Evolutionary conservation across 2,797 vertebrate species (phyloP).

Genomic region (Danio choprae): DNA sequence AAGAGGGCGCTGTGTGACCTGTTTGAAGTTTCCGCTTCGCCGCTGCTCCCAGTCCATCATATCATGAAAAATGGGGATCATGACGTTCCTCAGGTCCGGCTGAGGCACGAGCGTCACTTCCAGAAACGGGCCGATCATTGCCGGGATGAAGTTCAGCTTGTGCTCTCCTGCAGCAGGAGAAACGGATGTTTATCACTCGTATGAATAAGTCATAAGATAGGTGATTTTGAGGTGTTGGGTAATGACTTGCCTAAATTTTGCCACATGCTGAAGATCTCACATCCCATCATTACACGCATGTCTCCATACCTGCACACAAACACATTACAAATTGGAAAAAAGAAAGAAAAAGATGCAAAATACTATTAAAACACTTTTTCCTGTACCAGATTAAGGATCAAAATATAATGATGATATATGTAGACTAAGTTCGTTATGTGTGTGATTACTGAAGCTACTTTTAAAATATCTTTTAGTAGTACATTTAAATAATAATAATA

Average conservation of each 20-base stretch:
- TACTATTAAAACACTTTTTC: background rate
- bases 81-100: conserved; percentile 95
- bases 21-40: conserved; percentile 96
- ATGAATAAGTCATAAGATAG: background rate
- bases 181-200: background rate
- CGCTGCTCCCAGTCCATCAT: conserved; percentile 99
- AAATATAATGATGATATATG: background rate
- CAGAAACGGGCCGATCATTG: conserved; percentile 95
- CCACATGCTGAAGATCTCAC: conserved; percentile 99
- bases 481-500: too few relatives aligned
- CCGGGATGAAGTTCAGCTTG: conserved; percentile 97
- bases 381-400: background rate
- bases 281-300: conserved; percentile 99
- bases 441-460: background rate
- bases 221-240: background rate
- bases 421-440: background rate
- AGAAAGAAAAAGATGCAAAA: background rate
- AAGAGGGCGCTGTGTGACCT: conserved; percentile 78
- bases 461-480: background rate
- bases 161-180: conserved; percentile 85
- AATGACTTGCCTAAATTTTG: conserved; percentile 91
- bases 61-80: conserved; percentile 99
- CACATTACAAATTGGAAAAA: too few relatives aligned
- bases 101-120: conserved; percentile 98
- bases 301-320: conserved; percentile 87